Evolutionary conservation across 2,113 vertebrate genomes (phyloP), one percentile per base, ranked within the genome.

Genomic region (Pagrus major): DNA sequence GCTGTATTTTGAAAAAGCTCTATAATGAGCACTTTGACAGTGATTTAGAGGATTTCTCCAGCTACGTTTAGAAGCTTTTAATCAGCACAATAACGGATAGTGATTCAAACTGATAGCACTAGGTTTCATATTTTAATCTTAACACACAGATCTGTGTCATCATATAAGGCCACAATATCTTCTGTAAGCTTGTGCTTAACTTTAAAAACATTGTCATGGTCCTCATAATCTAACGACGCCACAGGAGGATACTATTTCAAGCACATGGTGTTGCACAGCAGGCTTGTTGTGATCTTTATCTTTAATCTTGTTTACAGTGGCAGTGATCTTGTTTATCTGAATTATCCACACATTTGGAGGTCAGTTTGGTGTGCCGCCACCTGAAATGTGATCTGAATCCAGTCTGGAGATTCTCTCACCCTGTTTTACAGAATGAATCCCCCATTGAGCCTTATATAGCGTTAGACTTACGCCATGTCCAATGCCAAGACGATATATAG

Each of bases 241-340:
- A 20, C 23, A 63, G 54, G 11, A 63, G 54, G 11, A 1, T 25
- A 39, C 14, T 44, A 6, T 71, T 71, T 78, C 39, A 66, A 60
- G 15, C 63, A 1, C 31, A 37, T 54, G 61, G 25, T 25, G 5
- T 12, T 51, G 39, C 71, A 52, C 14, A 29, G 31, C 58, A 61
- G 56, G 35, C 35, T 15, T 68, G 49, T 67, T 80, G 27, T 18
- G 27, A 39, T 71, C 66, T 59, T 55, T 60, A 76, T 74, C 66
- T 44, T 31, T 27, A 35, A 33, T 76, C 31, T 60, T 25, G 78
- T 70, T 78, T 63, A 21, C 59, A 65, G 56, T n/a, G 8, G 44
- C 60, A 73, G 46, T 63, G 39, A 31, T 58, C 54, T 56, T 69
- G 20, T 46, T 56, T n/a, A 69, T 63, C 46, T 39, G 47, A 25